phyloP scores from a whole-genome alignment of 2,113 vertebrate species.

The Quiscalus mexicanus region DNA sequence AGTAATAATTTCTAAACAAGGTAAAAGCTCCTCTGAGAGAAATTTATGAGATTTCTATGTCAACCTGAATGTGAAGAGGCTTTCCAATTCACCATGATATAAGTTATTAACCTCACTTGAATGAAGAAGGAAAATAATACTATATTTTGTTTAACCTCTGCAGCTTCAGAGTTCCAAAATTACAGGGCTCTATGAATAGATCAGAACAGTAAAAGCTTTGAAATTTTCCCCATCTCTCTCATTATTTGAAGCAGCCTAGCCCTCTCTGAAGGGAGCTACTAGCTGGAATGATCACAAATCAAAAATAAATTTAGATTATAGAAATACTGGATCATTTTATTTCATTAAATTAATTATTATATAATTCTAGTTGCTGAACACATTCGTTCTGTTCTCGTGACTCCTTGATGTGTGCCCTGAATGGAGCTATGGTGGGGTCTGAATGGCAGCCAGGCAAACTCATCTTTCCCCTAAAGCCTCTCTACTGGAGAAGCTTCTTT shows the following conservation, averaged over 20 bases:
- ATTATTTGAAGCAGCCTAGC: neutral
- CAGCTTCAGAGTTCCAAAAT: neutral
- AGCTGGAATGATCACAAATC: neutral
- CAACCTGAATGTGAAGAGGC: neutral
- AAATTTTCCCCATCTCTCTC: neutral
- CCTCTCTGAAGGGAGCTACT: neutral
- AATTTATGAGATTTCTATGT: neutral
- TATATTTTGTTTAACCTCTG: neutral
- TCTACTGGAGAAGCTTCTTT: neutral
- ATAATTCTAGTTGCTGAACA: neutral
- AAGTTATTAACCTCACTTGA: conserved; percentile 3
- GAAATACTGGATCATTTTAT: neutral
- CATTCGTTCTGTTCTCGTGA: neutral
- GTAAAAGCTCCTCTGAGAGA: conserved; percentile 8
- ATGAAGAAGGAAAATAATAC: neutral
- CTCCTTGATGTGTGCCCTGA: neutral
- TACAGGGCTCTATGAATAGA: neutral
- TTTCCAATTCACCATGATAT: neutral
- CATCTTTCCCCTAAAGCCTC: neutral
- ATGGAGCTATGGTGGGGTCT: neutral
- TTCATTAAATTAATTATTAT: neutral
- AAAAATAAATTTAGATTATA: neutral
- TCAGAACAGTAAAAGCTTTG: neutral
- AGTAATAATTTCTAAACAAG: neutral
- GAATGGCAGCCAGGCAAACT: neutral